Evolutionary conservation across 2,113 vertebrate genomes (phyloP).

Genomic region (Thunnus maccoyii): DNA sequence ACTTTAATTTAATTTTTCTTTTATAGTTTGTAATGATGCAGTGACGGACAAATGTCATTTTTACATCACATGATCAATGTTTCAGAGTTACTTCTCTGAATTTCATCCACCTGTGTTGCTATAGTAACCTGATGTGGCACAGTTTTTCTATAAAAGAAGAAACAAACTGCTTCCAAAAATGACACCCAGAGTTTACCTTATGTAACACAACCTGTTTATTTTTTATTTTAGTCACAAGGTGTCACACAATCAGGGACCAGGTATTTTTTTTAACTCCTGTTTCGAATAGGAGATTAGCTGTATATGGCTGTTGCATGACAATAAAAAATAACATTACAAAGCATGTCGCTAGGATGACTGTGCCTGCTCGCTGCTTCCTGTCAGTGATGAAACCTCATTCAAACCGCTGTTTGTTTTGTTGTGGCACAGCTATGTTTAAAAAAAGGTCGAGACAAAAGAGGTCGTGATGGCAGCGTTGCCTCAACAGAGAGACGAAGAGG

Average conservation of each 20-base stretch:
- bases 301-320: too few species aligned
- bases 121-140: conserved; percentile 50
- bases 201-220: conserved; percentile 56
- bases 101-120: conserved; percentile 53
- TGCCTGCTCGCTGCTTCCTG: not conserved
- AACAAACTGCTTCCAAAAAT: conserved; percentile 36
- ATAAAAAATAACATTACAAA: too few species aligned
- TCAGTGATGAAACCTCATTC: conserved; percentile 23
- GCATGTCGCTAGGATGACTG: not conserved
- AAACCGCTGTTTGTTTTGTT: conserved; percentile 34
- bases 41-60: not conserved
- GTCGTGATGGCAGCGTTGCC: not conserved
- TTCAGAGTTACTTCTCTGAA: conserved; percentile 2
- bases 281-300: not conserved
- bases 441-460: conserved; percentile 10
- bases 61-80: conserved; percentile 19
- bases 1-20: not conserved
- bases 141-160: conserved; percentile 34
- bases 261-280: too few species aligned
- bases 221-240: conserved; percentile 21
- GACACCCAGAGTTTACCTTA: conserved; percentile 32
- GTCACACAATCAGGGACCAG: not conserved
- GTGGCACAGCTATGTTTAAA: conserved; percentile 33
- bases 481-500: conserved; percentile 17
- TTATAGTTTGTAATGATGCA: not conserved